phyloP scores from a whole-genome alignment of 2,797 vertebrate species.

The Tangara arthus region DNA sequence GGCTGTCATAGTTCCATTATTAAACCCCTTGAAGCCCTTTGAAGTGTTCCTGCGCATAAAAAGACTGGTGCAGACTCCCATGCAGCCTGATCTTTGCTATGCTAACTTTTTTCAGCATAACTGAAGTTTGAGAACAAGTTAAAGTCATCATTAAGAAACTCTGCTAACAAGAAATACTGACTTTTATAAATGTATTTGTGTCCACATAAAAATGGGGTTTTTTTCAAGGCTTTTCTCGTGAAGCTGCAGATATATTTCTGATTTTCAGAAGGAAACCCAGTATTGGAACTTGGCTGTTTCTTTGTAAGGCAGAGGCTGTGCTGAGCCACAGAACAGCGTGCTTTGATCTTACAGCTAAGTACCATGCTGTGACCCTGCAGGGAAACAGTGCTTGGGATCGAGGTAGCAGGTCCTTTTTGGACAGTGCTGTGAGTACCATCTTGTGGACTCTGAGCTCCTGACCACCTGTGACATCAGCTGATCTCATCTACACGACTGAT shows the following conservation, averaged over 20 bases:
- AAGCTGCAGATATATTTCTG: background rate
- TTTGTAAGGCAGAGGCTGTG: background rate
- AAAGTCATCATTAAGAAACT: background rate
- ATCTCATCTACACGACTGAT: background rate
- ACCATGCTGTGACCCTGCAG: background rate
- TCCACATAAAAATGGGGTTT: background rate
- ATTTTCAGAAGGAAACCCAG: background rate
- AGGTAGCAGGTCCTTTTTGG: background rate
- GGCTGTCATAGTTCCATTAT: slow-evolving; percentile 43
- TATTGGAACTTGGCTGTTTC: background rate
- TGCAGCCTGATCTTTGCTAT: slow-evolving; percentile 27
- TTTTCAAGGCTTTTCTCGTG: background rate
- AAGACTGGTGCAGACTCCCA: slow-evolving; percentile 2
- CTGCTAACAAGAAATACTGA: background rate
- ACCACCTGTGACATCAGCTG: background rate
- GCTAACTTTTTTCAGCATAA: background rate
- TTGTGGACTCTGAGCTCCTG: slow-evolving; percentile 19
- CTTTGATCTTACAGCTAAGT: background rate
- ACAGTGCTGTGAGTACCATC: slow-evolving; percentile 30
- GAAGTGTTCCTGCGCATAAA: slow-evolving; percentile 19
- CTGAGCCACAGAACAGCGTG: accelerated
- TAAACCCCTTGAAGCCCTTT: slow-evolving; percentile 57
- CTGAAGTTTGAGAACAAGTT: background rate
- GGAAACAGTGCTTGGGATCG: background rate
- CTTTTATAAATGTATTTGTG: background rate